Conservation (phyloP, 2,797 vertebrate genomes). For the Protonibea diacanthus region DNA sequence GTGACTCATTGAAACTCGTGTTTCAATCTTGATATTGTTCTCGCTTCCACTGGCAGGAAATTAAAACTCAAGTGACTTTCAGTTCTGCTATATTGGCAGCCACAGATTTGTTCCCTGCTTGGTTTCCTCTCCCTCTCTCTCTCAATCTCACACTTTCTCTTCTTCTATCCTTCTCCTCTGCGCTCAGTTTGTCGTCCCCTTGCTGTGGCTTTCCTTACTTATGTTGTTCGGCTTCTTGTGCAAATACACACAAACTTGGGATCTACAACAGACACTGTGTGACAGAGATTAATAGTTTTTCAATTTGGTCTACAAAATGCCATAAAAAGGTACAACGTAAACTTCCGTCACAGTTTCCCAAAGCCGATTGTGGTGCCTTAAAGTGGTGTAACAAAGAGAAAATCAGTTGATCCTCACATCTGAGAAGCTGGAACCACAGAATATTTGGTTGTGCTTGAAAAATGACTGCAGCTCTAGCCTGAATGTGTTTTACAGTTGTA, state of each 20-base stretch:
- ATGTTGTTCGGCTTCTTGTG: background rate
- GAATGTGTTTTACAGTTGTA: background rate
- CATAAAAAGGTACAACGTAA: background rate
- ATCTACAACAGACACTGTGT: background rate
- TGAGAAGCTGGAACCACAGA: background rate
- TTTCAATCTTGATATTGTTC: slow-evolving; percentile 76
- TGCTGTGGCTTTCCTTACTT: background rate
- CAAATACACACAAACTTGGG: background rate
- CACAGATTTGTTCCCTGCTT: slow-evolving; percentile 52
- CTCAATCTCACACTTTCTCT: slow-evolving; percentile 10
- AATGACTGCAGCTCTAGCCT: background rate
- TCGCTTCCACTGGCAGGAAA: slow-evolving; percentile 75
- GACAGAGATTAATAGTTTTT: background rate
- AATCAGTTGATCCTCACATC: background rate
- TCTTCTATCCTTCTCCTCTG: slow-evolving; percentile 19
- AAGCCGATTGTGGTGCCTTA: background rate
- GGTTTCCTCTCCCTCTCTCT: slow-evolving; percentile 20
- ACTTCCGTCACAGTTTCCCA: background rate
- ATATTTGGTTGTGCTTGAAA: slow-evolving; percentile 3
- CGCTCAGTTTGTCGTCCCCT: background rate
- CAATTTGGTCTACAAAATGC: background rate
- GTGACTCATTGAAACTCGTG: slow-evolving; percentile 74
- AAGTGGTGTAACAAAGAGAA: background rate
- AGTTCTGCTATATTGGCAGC: slow-evolving; percentile 55
- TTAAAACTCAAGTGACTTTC: slow-evolving; percentile 72